A percentile compares a stretch with the other conserved stretches of the same genome.
Conservation (phyloP, 2,797 vertebrate species). For the Furcifer pardalis region DNA sequence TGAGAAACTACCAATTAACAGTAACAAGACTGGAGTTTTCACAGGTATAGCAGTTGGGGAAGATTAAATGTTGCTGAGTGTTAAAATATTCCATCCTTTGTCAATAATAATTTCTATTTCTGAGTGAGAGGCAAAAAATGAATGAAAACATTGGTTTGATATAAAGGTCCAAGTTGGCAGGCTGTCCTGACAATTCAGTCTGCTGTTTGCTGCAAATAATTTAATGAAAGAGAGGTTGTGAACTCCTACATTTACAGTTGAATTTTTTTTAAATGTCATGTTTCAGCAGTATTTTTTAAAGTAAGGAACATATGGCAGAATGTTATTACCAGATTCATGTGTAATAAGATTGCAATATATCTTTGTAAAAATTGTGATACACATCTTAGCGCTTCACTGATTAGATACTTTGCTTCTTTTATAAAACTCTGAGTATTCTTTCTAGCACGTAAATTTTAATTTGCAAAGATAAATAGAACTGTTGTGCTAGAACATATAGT, state of each 20-base stretch:
- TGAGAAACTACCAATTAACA: neutral
- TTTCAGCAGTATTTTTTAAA: conserved; percentile 30
- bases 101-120: neutral
- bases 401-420: conserved; percentile 44
- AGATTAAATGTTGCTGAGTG: neutral
- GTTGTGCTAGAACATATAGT: conserved; percentile 52
- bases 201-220: conserved; percentile 14
- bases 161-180: conserved; percentile 1
- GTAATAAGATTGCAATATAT: conserved; percentile 52
- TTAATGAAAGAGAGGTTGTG: conserved; percentile 8
- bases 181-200: conserved; percentile 5
- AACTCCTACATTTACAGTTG: neutral
- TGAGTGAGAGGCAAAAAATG: neutral
- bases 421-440: conserved; percentile 14
- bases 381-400: conserved; percentile 56
- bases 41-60: neutral
- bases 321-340: conserved; percentile 51
- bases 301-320: conserved; percentile 56
- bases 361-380: conserved; percentile 43
- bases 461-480: conserved; percentile 60
- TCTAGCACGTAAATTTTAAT: conserved; percentile 50
- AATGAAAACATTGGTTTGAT: neutral
- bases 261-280: neutral
- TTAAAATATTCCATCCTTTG: neutral
- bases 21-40: neutral